Conservation (phyloP, 1,140 invertebrate genomes). For the Aphaenogaster rudis region DNA sequence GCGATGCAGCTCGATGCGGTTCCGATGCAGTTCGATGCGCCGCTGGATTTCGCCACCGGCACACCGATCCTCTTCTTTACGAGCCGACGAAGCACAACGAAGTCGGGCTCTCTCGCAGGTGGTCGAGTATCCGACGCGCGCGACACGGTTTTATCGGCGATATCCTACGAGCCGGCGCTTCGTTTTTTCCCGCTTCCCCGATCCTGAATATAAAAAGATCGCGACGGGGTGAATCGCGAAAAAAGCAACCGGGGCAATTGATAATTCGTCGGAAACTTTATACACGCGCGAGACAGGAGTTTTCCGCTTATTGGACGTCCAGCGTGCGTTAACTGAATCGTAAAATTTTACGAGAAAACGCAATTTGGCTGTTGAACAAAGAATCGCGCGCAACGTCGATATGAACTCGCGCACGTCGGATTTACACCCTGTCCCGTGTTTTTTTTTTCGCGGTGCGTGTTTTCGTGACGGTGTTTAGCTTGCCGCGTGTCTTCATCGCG, state of each 20-base stretch:
- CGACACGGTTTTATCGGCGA: constrained; percentile 48
- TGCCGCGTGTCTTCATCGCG: constrained; percentile 6
- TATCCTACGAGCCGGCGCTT: neutral
- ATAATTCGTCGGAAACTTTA: constrained; percentile 38
- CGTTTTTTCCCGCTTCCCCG: neutral
- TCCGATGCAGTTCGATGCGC: constrained; percentile 43
- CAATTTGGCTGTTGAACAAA: neutral
- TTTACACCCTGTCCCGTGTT: neutral
- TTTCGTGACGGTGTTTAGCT: neutral
- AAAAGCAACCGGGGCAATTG: neutral
- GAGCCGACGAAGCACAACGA: constrained; percentile 39
- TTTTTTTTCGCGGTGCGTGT: neutral
- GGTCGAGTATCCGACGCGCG: constrained; percentile 1
- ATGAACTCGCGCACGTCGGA: neutral
- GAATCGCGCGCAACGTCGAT: neutral
- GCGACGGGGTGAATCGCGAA: constrained; percentile 9
- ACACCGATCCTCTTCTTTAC: constrained; percentile 57
- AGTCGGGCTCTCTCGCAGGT: neutral
- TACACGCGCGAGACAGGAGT: neutral
- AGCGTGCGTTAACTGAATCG: constrained; percentile 1
- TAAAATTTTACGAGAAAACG: constrained; percentile 4
- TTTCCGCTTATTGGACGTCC: neutral
- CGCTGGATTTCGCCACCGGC: constrained; percentile 39
- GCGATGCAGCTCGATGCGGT: neutral
- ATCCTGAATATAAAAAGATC: constrained; percentile 23